phyloP scores from a whole-genome alignment of 2,888 invertebrate genomes.

The Ceriagrion tenellum region DNA sequence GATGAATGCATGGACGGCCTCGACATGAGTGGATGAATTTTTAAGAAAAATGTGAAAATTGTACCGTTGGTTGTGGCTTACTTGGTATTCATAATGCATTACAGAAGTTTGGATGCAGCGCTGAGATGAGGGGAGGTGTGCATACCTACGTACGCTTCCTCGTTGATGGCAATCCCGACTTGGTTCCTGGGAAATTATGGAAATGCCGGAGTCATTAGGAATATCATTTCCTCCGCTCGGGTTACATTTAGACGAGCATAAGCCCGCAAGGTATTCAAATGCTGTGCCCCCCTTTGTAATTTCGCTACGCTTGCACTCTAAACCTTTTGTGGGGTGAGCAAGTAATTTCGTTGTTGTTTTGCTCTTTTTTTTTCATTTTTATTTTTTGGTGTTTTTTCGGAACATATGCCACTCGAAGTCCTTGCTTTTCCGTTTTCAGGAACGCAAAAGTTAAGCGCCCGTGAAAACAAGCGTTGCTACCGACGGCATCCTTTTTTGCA shows the following conservation, averaged over 20 bases:
- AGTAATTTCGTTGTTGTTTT: neutral
- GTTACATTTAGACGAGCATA: neutral
- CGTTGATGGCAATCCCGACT: neutral
- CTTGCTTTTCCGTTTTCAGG: neutral
- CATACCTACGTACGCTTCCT: neutral
- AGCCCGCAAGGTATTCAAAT: neutral
- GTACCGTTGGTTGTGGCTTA: neutral
- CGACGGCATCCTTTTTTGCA: neutral
- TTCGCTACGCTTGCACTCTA: neutral
- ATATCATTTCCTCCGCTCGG: neutral
- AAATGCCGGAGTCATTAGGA: neutral
- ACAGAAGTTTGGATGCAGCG: neutral
- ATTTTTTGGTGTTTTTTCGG: too few relatives aligned
- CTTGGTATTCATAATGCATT: neutral
- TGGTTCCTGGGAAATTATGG: neutral
- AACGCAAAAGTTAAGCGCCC: neutral
- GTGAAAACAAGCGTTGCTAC: neutral
- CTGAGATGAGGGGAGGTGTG: neutral
- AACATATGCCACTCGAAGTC: neutral
- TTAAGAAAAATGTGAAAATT: neutral
- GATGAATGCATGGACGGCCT: too few relatives aligned
- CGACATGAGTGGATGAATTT: neutral
- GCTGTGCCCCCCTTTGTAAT: neutral
- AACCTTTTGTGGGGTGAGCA: neutral
- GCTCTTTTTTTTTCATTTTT: too few relatives aligned